Percentiles rank a stretch among this genome's conserved stretches.
phyloP scores from a whole-genome alignment of 2,888 invertebrate genomes.

The Suillia variegata region DNA sequence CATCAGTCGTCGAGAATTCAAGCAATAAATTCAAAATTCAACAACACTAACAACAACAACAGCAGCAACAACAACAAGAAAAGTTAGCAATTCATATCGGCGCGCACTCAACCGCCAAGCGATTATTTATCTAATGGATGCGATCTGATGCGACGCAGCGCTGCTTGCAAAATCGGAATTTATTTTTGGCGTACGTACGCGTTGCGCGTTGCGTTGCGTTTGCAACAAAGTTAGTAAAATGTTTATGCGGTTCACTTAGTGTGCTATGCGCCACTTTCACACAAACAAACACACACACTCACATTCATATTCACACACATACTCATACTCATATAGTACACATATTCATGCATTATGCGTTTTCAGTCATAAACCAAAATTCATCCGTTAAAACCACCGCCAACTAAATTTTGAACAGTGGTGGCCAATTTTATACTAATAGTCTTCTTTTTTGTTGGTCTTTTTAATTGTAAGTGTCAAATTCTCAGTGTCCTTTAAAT shows the following conservation, averaged over 20 bases:
- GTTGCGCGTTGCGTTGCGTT: neutral
- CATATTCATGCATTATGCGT: constrained; percentile 43
- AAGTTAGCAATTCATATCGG: too few relatives aligned
- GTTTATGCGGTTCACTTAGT: neutral
- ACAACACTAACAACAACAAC: neutral
- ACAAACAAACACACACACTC: too few relatives aligned
- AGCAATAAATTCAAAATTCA: neutral
- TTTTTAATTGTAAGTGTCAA: too few relatives aligned
- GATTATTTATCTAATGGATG: too few relatives aligned
- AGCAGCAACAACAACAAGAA: neutral
- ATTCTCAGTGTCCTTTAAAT: too few relatives aligned
- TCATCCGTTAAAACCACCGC: constrained; percentile 2
- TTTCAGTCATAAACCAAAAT: constrained; percentile 44
- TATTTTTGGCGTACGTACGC: neutral
- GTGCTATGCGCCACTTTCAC: neutral
- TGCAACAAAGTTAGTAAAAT: constrained; percentile 1
- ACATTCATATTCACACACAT: too few relatives aligned
- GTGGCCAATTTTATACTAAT: too few relatives aligned
- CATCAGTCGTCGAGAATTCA: neutral
- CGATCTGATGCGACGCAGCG: neutral
- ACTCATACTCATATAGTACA: too few relatives aligned
- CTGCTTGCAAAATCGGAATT: neutral
- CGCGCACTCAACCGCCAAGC: too few relatives aligned
- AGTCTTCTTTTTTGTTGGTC: too few relatives aligned
- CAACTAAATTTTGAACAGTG: too few relatives aligned